Base-by-base conservation (phyloP, 2,888 invertebrate species). In the Drosophila yooni region DNA sequence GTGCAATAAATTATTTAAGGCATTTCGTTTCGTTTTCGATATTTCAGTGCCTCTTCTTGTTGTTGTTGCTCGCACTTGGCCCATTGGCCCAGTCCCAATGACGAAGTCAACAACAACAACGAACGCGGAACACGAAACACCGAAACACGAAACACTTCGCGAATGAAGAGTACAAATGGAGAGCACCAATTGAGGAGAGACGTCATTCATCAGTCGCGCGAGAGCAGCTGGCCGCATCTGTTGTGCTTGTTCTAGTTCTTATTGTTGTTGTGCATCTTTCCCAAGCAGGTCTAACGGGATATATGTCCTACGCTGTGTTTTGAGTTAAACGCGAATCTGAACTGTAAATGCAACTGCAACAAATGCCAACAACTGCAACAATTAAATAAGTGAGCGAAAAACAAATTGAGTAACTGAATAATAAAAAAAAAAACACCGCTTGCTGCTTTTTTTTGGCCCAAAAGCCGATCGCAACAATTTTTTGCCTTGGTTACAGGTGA, bases 1-100 rank as follows among this genome's bases (percentile, higher is more conserved):
- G 75, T 85, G 72, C 76, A 79, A 80, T 88, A 74, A 86, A 88
- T 88, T 83, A 88, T 88, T 90, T 75, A 89, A 82, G 74, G 73
- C 72, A 79, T 85, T 85, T 80, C 77, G 77, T 81, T 87, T 87
- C 86, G 72, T 69, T 86, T 72, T 80, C 81, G 61, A 64, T 69
- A 57, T 57, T 68, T 8, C 46, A 65, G 60, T 78, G 58, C 60
- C 59, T 46, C 50, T 54, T 57, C 34, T 52, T 60, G 54, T 59
- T 66, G 29, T 64, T 81, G 70, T 67, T 73, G 70, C 67, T 76
- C 73, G 67, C 76, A 73, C 79, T 78, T 78, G 67, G 75, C 82
- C 79, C 79, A 80, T 66, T 85, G 72, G 68, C 85, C 73, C 88
- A 88, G 82, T 78, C 67, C 52, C 73, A 57, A 61, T 67, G 62